phyloP scores from a whole-genome alignment of 2,797 vertebrate species.

The Myotis pilosus region DNA sequence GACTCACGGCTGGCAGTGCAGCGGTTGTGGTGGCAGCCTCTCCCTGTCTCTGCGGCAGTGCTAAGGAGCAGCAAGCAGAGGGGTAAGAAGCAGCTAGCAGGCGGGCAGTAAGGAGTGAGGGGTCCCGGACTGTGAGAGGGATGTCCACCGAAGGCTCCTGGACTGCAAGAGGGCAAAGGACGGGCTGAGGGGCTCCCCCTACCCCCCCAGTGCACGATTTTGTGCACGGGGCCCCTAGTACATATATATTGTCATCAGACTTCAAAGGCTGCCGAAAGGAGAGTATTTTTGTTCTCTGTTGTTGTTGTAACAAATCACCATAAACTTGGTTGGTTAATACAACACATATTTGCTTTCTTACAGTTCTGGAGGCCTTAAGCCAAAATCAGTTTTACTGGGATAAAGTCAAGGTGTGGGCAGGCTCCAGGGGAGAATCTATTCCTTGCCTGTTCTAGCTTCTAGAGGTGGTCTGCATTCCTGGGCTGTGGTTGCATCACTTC shows the following conservation, averaged over 20 bases:
- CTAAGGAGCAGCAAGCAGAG: too few species aligned
- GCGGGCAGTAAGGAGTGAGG: too few species aligned
- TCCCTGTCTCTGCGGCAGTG: too few species aligned
- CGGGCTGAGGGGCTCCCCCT: fast-evolving
- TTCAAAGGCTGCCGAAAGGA: not conserved
- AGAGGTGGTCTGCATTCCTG: not conserved
- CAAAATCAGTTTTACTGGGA: not conserved
- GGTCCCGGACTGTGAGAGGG: too few species aligned
- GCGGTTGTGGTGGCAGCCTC: too few species aligned
- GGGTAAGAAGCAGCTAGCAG: too few species aligned
- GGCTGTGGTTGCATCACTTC: not conserved
- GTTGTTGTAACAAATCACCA: not conserved
- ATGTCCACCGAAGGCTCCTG: too few species aligned
- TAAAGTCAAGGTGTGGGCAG: not conserved
- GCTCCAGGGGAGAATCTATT: not conserved
- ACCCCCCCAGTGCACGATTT: fast-evolving
- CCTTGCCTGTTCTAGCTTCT: not conserved
- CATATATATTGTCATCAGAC: not conserved
- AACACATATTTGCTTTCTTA: not conserved
- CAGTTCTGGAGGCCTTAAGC: not conserved
- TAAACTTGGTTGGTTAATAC: not conserved
- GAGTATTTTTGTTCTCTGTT: not conserved
- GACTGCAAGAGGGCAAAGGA: too few species aligned
- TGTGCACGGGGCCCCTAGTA: not conserved
- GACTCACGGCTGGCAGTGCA: too few species aligned